A percentile compares a stretch with the other conserved stretches of the same genome.
These are phyloP conservation scores for Spinus pinus DNA, from an alignment of 2,797 vertebrate species.

Conservation along the genomic window DNA sequence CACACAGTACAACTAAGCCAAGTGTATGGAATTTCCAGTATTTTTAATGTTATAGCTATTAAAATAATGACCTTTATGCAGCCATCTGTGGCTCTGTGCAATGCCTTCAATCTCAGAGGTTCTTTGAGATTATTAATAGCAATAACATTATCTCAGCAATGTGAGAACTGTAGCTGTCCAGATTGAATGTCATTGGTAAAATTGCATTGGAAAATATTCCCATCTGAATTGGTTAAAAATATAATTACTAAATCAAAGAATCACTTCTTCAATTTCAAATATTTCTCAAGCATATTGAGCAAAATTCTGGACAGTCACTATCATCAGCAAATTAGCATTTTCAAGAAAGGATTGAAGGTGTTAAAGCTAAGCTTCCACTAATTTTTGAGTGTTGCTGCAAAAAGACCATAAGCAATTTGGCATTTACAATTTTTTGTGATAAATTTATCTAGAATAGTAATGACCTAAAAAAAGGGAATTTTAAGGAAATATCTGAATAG, in stretches of 20 bases:
- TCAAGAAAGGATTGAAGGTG: neutral
- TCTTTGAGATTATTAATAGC: slow-evolving; percentile 32
- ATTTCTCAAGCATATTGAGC: neutral
- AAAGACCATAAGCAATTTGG: neutral
- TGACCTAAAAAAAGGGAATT: neutral
- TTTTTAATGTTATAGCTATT: slow-evolving; percentile 21
- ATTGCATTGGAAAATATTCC: neutral
- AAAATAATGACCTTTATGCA: slow-evolving; percentile 48
- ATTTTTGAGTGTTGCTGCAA: neutral
- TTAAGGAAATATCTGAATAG: neutral
- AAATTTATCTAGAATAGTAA: neutral
- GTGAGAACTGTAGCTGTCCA: neutral
- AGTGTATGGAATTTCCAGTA: neutral
- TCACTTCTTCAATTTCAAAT: neutral
- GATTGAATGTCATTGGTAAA: neutral
- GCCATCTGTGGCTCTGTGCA: neutral
- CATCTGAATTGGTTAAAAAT: slow-evolving; percentile 37
- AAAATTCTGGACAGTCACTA: neutral
- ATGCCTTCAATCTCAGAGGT: neutral
- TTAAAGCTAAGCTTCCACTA: neutral
- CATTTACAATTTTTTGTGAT: neutral
- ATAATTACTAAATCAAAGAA: neutral
- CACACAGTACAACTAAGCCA: neutral
- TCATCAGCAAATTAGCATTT: neutral
- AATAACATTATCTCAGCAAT: slow-evolving; percentile 2